phyloP scores from a whole-genome alignment of 2,797 vertebrate species.

The Myotis myotis region DNA sequence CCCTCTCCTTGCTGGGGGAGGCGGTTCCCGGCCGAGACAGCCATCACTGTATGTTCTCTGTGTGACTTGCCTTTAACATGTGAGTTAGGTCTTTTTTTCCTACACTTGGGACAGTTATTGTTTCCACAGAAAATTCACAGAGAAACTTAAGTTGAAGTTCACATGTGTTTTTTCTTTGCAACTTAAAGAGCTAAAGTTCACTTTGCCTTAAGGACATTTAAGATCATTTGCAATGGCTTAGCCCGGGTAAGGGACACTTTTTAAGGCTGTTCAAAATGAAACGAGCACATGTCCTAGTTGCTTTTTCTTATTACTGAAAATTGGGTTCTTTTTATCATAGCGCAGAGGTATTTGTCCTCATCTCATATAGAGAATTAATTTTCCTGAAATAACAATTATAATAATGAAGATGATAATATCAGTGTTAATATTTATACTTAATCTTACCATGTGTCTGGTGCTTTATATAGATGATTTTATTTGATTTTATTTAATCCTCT shows the following conservation, averaged over 20 bases:
- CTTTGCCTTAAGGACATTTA: conserved; percentile 25
- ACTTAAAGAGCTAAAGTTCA: conserved; percentile 50
- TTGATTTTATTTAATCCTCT: conserved; percentile 4
- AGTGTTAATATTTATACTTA: background rate
- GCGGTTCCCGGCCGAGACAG: background rate
- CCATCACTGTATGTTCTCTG: conserved; percentile 5
- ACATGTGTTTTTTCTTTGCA: conserved; percentile 42
- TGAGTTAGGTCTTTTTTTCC: conserved; percentile 8
- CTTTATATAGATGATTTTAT: background rate
- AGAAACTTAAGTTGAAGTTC: conserved; percentile 53
- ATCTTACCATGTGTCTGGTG: background rate
- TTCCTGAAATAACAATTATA: conserved; percentile 28
- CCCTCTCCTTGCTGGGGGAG: conserved; percentile 22
- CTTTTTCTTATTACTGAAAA: background rate
- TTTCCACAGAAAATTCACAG: conserved; percentile 37
- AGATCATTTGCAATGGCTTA: conserved; percentile 26
- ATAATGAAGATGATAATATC: background rate
- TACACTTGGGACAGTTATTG: conserved; percentile 37
- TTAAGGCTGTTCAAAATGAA: background rate
- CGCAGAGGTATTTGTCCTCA: background rate
- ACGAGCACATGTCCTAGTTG: background rate
- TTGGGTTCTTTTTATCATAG: background rate
- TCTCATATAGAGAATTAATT: conserved; percentile 12
- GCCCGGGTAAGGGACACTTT: background rate
- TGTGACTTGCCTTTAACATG: conserved; percentile 41